Conservation (phyloP, 2,797 vertebrate species). For the Amazona finschi region DNA sequence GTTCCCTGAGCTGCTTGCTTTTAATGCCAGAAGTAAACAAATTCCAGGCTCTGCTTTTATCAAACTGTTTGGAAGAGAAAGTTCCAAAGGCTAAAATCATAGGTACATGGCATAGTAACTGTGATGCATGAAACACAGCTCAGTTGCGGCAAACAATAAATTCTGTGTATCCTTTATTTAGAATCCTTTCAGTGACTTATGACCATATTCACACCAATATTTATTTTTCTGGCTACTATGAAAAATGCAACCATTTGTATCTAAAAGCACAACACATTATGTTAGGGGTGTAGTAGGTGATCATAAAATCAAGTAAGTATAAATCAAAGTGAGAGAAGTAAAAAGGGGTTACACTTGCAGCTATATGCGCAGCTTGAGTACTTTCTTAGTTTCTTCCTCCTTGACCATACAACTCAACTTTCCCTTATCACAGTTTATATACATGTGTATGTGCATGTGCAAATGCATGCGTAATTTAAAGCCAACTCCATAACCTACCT, state of each 20-base stretch:
- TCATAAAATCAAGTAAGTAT: not conserved
- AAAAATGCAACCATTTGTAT: not conserved
- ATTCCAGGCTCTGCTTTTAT: not conserved
- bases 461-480: not conserved
- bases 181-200: not conserved
- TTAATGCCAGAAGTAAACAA: constrained; percentile 41
- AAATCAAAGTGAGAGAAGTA: not conserved
- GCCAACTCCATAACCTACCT: not conserved
- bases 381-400: not conserved
- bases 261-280: not conserved
- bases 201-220: not conserved
- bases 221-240: not conserved
- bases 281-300: not conserved
- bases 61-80: not conserved
- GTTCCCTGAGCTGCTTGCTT: not conserved
- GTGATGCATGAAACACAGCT: not conserved
- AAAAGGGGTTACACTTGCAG: not conserved
- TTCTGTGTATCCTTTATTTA: not conserved
- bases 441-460: fast-evolving
- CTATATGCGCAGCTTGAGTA: not conserved
- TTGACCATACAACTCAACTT: not conserved
- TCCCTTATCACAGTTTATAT: not conserved
- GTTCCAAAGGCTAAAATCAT: not conserved
- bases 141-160: not conserved
- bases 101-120: not conserved